A percentile compares a stretch with the other conserved stretches of the same genome.
Conservation (phyloP, 2,113 vertebrate species). For the Brachypteracias leptosomus region DNA sequence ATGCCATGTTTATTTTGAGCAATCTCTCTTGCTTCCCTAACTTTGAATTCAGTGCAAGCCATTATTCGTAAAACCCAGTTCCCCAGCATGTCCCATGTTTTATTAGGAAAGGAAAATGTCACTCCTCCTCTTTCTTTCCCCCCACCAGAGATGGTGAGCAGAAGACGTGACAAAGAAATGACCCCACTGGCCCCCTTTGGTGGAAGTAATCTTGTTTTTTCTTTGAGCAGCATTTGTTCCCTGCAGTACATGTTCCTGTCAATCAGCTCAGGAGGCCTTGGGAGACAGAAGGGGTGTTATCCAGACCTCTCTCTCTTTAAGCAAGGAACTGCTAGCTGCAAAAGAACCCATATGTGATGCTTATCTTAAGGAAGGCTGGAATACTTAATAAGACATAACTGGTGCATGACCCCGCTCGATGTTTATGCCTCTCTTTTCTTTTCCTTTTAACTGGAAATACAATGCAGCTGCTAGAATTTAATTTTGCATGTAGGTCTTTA, state of each 20-base stretch:
- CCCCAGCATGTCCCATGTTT: not conserved
- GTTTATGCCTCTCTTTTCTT: not conserved
- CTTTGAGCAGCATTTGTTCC: constrained; percentile 24
- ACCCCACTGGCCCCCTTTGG: not conserved
- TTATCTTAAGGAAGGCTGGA: constrained; percentile 52
- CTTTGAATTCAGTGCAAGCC: not conserved
- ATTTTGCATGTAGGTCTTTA: not conserved
- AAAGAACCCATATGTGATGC: constrained; percentile 57
- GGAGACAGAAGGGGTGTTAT: constrained; percentile 64
- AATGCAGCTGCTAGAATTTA: not conserved
- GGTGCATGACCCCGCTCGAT: constrained; percentile 12
- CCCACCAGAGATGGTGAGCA: constrained; percentile 14
- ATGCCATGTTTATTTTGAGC: not conserved
- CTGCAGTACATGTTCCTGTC: constrained; percentile 26
- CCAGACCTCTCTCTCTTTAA: constrained; percentile 39
- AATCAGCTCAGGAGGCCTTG: constrained; percentile 42
- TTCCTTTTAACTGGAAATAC: constrained; percentile 22
- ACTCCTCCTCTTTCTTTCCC: not conserved
- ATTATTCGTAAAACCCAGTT: not conserved
- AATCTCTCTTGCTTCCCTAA: not conserved
- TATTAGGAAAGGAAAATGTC: constrained; percentile 9
- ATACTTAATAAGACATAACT: constrained; percentile 61
- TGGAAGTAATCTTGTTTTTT: not conserved
- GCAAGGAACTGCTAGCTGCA: constrained; percentile 45
- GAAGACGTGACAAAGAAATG: constrained; percentile 11